A percentile compares a stretch with the other conserved stretches of the same genome.
Conservation (phyloP, 2,797 vertebrate genomes). For the Toxotes lorentzi region DNA sequence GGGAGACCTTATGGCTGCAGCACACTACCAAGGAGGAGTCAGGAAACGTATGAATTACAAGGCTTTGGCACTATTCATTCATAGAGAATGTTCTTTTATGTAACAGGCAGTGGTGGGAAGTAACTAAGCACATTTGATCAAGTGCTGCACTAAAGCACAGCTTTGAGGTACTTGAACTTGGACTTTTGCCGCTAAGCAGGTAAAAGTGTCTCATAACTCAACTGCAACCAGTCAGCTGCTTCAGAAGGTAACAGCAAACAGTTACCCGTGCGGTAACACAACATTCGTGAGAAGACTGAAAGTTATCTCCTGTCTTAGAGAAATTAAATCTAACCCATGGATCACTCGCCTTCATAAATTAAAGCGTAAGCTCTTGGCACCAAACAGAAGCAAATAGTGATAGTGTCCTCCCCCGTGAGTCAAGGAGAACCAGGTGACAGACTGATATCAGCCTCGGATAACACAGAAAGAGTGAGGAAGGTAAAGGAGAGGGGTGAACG, state of each 20-base stretch:
- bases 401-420: constrained; percentile 50
- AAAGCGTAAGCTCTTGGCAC: constrained; percentile 63
- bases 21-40: constrained; percentile 41
- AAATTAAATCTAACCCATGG: constrained; percentile 55
- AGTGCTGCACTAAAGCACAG: not conserved
- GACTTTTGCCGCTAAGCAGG: not conserved
- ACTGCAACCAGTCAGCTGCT: constrained; percentile 1
- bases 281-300: constrained; percentile 40
- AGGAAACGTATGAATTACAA: constrained; percentile 60
- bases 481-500: constrained; percentile 70
- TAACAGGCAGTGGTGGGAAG: constrained; percentile 13
- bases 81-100: constrained; percentile 29
- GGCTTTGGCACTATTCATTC: constrained; percentile 26
- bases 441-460: constrained; percentile 71
- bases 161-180: not conserved
- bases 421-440: constrained; percentile 65
- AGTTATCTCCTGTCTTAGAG: constrained; percentile 40
- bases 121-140: not conserved
- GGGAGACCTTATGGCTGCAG: constrained; percentile 46
- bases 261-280: constrained; percentile 24
- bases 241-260: constrained; percentile 20
- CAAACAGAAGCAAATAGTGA: constrained; percentile 29
- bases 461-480: constrained; percentile 54
- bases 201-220: constrained; percentile 20
- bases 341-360: constrained; percentile 57